Evolutionary conservation across 2,888 invertebrate species (phyloP), one percentile per base, ranked within the genome.

Genomic region (Buathra laborator): DNA sequence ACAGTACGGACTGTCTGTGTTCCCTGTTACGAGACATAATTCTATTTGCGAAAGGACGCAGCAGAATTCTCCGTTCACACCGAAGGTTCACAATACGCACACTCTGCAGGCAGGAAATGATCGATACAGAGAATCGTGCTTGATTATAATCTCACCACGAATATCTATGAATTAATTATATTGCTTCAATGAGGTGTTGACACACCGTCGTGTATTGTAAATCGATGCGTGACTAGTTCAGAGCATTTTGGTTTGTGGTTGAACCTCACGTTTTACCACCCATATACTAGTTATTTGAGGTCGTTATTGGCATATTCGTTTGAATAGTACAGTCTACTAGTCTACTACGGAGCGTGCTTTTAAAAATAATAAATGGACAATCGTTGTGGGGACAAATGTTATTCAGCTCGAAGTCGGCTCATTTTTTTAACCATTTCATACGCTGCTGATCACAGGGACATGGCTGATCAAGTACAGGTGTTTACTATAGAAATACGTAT

Each of bases 101-200:
- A 0, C 10, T 1, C 66, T n/a, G n/a, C 2, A 46, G 14, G 29
- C 53, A 53, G 56, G 29, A 46, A 77, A 77, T 77, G 24, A 53
- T 77, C 37, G 56, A 16, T 56, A 67, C 53, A 62, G 51, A 48
- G 46, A 62, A 64, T 48, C 68, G 68, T 51, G 51, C 68, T 68
- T 64, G 68, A 67, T 74, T 67, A 74, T 67, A 46, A 81, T 81
- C 56, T 81, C 79, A 24, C 46, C 44, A 67, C 68, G 53, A 59
- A 68, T 62, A 24, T 32, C 48, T 56, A 62, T 75, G 81, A 75
- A 81, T 81, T 48, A 81, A 68, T 81, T 56, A 81, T 56, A 75
- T 37, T 68, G 37, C 12, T 67, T 24, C n/a, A 37, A 46, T 53
- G 53, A 59, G n/a, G 62, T 51, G 78, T 51, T 80, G 64, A 29